Conservation (phyloP, 2,797 vertebrate species). For the Propithecus deckenii region DNA sequence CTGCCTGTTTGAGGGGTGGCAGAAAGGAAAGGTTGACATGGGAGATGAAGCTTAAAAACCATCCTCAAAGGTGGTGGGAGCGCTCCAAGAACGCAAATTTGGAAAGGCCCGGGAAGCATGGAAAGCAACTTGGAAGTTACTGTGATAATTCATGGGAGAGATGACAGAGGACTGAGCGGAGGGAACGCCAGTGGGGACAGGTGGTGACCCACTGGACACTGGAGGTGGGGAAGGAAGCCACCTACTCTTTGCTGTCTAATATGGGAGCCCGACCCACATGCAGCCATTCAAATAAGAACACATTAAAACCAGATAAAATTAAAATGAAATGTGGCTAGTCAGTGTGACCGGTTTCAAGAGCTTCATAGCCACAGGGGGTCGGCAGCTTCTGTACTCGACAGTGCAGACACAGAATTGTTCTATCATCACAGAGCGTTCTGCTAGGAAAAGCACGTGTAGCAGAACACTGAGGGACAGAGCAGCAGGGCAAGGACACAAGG, state of each 20-base stretch:
- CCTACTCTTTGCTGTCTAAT: background rate
- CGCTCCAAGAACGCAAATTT: background rate
- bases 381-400: background rate
- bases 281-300: background rate
- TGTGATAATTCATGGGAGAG: background rate
- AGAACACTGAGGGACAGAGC: background rate
- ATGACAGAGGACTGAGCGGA: background rate
- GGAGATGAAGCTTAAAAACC: background rate
- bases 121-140: background rate
- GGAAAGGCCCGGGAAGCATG: background rate
- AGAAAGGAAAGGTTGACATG: no score
- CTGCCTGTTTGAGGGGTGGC: background rate
- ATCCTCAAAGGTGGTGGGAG: background rate
- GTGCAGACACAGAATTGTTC: no score
- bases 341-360: background rate
- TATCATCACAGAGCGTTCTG: background rate
- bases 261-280: background rate
- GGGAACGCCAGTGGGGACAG: background rate
- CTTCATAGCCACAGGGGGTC: background rate
- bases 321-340: background rate
- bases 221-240: background rate
- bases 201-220: background rate
- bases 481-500: background rate
- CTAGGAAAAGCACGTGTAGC: fast-evolving
- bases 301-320: background rate